phyloP scores from a whole-genome alignment of 2,797 vertebrate species.

The Sebastes trivittatus region DNA sequence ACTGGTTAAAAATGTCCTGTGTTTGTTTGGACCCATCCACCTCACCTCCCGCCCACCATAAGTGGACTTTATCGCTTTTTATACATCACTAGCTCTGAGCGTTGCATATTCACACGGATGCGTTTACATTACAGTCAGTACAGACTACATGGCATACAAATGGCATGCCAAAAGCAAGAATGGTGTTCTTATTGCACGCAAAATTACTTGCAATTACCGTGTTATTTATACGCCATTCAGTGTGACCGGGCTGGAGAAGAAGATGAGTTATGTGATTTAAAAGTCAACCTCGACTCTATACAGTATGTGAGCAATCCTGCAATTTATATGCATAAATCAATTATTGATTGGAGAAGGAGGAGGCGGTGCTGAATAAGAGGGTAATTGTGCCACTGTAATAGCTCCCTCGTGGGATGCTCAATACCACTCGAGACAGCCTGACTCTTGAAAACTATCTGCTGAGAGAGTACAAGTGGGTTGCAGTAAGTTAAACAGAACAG shows the following conservation, averaged over 20 bases:
- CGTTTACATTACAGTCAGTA: no score
- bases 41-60: no score
- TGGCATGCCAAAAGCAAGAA: not conserved
- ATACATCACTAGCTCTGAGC: rapidly evolving
- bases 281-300: not conserved
- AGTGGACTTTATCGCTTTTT: no score
- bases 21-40: no score
- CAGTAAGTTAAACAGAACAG: not conserved
- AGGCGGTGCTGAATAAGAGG: not conserved
- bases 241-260: not conserved
- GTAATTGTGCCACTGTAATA: no score
- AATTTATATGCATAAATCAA: no score
- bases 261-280: not conserved
- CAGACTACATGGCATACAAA: not conserved
- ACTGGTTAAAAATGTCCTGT: no score
- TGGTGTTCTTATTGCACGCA: not conserved
- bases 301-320: not conserved
- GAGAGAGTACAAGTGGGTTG: not conserved
- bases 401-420: not conserved
- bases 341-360: not conserved
- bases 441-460: not conserved
- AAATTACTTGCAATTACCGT: not conserved
- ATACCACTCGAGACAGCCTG: conserved; percentile 22
- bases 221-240: not conserved
- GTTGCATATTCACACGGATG: no score